Evolutionary conservation across 2,888 invertebrate species (phyloP), one percentile per base, ranked within the genome.

Genomic region (Leucoptera coffeella): DNA sequence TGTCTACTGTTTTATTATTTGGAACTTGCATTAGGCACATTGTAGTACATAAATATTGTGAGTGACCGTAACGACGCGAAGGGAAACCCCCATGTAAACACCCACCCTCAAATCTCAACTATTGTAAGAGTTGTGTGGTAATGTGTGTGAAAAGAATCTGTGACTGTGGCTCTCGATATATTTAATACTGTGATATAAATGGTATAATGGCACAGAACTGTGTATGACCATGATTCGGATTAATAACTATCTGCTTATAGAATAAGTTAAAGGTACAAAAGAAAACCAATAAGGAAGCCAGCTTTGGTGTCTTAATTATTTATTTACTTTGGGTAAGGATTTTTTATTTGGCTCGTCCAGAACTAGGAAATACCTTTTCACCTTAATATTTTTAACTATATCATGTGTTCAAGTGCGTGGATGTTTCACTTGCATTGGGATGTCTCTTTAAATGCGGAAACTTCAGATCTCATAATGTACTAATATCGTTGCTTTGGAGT

Each of bases 341-440:
- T 38, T 43, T 44, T 46, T 42, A 44, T 47, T 54, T 55, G 58
- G 61, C 60, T 58, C 56, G 47, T 53, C 43, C 58, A 60, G 62
- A 62, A 64, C 61, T 58, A 58, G 62, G 57, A 61, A 57, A 67
- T 71, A 71, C 72, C 72, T 72, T 72, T 72, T 72, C 72, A 64
- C 51, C 50, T 60, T 54, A 64, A 60, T 62, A 59, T 62, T 60
- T 67, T 64, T 62, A 62, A 67, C 67, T 65, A 64, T 69, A 58
- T 65, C 71, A 72, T 71, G 72, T 71, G 67, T 64, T 64, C 56
- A 50, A 62, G 45, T 55, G 58, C 61, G 57, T 43, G 50, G 45
- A 55, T 59, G 40, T 61, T 56, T 65, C 55, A 61, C 61, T 59
- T 57, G 62, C 64, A 62, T 64, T 47, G 43, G 33, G 43, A 50